These are phyloP conservation scores for Gadus chalcogrammus DNA, from an alignment of 2,113 vertebrate genomes.

Conservation along the genomic window DNA sequence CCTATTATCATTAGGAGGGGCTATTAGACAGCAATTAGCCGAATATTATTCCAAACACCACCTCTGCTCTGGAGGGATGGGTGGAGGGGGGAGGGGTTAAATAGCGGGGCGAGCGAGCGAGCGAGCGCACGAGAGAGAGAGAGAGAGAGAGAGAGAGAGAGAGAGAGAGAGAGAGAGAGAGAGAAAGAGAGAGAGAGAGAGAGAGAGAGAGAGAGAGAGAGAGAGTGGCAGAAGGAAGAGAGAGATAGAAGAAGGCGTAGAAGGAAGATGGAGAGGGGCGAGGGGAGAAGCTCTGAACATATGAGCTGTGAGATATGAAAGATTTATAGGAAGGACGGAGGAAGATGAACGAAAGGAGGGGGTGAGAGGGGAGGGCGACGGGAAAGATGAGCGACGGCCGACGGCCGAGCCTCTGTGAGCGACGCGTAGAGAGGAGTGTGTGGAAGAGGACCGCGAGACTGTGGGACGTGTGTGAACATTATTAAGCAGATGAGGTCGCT, in stretches of 20 bases:
- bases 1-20: slow-evolving; percentile 76
- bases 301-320: not conserved
- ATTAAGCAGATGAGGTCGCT: slow-evolving; percentile 75
- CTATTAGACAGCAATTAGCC: slow-evolving; percentile 86
- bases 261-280: not conserved
- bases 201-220: too few species aligned
- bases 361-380: not conserved
- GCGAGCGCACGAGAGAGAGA: not conserved
- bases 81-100: not conserved
- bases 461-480: slow-evolving; percentile 71
- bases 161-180: not conserved
- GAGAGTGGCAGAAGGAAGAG: not conserved
- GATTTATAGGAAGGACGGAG: slow-evolving; percentile 8
- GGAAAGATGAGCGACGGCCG: not conserved
- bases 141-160: not conserved
- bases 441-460: slow-evolving; percentile 41
- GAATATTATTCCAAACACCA: slow-evolving; percentile 60
- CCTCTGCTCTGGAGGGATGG: slow-evolving; percentile 30
- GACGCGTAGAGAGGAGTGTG: slow-evolving; percentile 23
- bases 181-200: not conserved
- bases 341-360: not conserved
- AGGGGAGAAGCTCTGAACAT: slow-evolving; percentile 17
- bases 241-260: slow-evolving; percentile 8
- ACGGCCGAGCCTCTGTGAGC: not conserved
- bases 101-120: not conserved